Evolutionary conservation across 2,888 invertebrate species (phyloP).

Genomic region (Thelaira solivaga): DNA sequence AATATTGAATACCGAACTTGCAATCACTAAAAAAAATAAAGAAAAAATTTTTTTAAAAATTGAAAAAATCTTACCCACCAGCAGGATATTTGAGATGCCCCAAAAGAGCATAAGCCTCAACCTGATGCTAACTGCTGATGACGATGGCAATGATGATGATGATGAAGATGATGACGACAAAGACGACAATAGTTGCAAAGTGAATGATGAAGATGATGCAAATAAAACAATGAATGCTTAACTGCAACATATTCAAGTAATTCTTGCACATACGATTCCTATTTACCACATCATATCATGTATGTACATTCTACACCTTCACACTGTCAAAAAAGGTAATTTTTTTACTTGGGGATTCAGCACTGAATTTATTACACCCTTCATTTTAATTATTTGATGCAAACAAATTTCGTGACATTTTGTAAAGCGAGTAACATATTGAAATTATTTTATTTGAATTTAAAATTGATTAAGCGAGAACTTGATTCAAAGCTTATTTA

Average conservation of each 20-base stretch:
- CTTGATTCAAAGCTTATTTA: too few species aligned
- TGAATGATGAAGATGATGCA: slow-evolving; percentile 63
- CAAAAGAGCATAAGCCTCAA: slow-evolving; percentile 64
- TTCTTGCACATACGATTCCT: slow-evolving; percentile 35
- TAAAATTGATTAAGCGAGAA: too few species aligned
- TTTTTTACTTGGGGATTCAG: neutral
- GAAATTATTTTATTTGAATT: too few species aligned
- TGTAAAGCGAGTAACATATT: too few species aligned
- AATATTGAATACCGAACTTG: slow-evolving; percentile 69
- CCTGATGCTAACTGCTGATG: slow-evolving; percentile 50
- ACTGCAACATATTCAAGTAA: slow-evolving; percentile 61
- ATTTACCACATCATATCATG: slow-evolving; percentile 37
- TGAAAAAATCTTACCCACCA: slow-evolving; percentile 71
- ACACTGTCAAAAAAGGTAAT: neutral
- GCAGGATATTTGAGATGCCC: slow-evolving; percentile 75
- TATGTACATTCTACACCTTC: slow-evolving; percentile 28
- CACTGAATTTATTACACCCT: neutral
- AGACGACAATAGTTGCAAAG: slow-evolving; percentile 51
- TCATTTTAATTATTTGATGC: too few species aligned
- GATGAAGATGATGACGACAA: slow-evolving; percentile 20
- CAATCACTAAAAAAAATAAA: slow-evolving; percentile 60
- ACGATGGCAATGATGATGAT: slow-evolving; percentile 26
- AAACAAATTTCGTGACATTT: too few species aligned
- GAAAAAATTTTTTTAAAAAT: neutral
- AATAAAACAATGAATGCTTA: slow-evolving; percentile 61